Evolutionary conservation across 64 coral and sea anemone genomes (phyloP), one percentile per base, ranked within the genome.

Genomic region (Montipora capricornis): DNA sequence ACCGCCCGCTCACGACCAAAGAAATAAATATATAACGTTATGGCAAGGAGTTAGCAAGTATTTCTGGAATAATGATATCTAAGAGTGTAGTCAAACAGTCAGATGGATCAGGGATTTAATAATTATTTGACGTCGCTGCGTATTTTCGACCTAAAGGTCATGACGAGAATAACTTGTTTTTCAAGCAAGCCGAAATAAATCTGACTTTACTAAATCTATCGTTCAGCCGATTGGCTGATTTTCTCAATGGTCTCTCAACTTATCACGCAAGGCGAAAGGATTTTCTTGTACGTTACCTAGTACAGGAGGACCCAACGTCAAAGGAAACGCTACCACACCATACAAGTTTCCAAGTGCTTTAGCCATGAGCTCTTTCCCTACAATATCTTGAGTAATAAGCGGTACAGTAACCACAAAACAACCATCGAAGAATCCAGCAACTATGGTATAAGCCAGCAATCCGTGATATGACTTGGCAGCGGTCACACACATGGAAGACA

Each of bases 391-490:
- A 4, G 83, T 94, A 29, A 94, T 75, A 48, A 89, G 85, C 9
- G 93, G 93, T 15, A 90, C 48, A 20, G 89, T 80, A 4, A 94
- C 87, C 6, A 89, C 86, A 57, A 94, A 94, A 48, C 85, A 90
- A 10, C 93, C 93, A 49, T 94, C 93, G 66, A 94, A 94, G 47
- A 94, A 94, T 50, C 93, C 93, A 90, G 80, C 80, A 4, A 84
- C 44, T 55, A 94, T 24, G 11, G 87, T 47, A 79, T 83, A 94
- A 19, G 79, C 80, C 9, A 94, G 19, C 19, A 94, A 53, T 0
- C 76, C 93, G 12, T 75, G 50, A 48, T 62, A 94, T 19, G 44
- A 68, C 37, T 74, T 83, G 53, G 87, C 93, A 75, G 87, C 78
- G 20, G 93, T 94, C 6, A 94, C 87, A 48, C 83, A 88, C 77